phyloP scores from a whole-genome alignment of 2,888 invertebrate species.

The Glyphotaelius pellucidus region DNA sequence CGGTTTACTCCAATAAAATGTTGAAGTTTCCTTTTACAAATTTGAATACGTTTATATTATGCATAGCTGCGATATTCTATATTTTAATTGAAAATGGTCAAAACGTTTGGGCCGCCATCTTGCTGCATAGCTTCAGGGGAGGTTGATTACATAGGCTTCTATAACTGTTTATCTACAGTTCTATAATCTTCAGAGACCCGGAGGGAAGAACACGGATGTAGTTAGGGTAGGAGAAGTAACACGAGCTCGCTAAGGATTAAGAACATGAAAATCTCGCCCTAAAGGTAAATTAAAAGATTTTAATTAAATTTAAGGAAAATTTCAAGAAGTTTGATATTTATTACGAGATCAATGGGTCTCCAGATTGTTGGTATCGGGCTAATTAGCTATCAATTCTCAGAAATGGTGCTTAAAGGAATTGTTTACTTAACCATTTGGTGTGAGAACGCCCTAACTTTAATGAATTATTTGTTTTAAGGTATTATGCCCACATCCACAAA shows the following conservation, averaged over 20 bases:
- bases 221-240: neutral
- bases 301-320: neutral
- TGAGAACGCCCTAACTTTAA: neutral
- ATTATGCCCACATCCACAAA: too few species aligned
- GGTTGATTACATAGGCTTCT: neutral
- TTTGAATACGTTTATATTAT: too few species aligned
- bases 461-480: too few species aligned
- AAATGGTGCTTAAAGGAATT: neutral
- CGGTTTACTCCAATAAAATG: too few species aligned
- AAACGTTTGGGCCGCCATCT: neutral
- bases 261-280: neutral
- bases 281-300: neutral
- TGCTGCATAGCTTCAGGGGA: neutral
- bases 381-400: neutral
- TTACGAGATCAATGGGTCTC: neutral
- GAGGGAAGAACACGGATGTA: conserved; percentile 22
- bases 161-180: neutral
- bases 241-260: neutral
- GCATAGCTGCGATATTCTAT: neutral
- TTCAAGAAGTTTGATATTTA: neutral
- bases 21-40: too few species aligned
- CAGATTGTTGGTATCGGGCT: neutral
- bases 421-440: neutral
- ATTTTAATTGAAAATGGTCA: neutral
- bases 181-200: neutral